Base-by-base conservation (phyloP, 2,113 vertebrate genomes). In the Coregonus clupeaformis region DNA sequence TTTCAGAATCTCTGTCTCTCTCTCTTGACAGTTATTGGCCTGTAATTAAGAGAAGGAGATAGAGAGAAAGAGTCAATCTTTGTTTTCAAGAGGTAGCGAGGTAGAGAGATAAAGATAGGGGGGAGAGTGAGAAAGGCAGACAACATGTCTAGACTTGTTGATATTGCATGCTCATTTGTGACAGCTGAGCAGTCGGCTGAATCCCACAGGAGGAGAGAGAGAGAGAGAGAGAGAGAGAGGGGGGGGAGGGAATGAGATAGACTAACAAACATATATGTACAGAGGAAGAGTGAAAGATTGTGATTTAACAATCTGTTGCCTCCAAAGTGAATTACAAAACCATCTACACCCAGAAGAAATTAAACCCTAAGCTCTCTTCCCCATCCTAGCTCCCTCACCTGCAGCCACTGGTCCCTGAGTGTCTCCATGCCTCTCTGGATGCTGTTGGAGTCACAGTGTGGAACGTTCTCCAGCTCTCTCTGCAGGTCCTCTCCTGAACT, bases 351-450 rank as follows among this genome's bases (percentile, higher is more conserved):
- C n/a, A n/a, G 16, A 52, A n/a, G 4, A 52, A 52, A 6, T 29
- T 0, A n/a, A 47, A n/a, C 67, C 67, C 66, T 36, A 16, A 42
- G n/a, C 36, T 42, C 36, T 73, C 5, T 27, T 45, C 62, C 72
- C 3, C 65, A 22, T 7, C 20, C 62, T 2, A 25, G 25, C n/a
- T 1, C 24, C 52, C 94, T 93, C 91, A 98, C 98, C 89, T 95
- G 94, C 32, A 98, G 90, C 97, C 97, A 99, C 82, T 93, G 95
- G 88, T 97, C 94, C 90, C 97, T 89, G 0, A 85, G 88, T 59
- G 64, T 78, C 74, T 98, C 92, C 92, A 94, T 92, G 72, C 98
- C 95, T 71, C 77, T 87, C 84, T 94, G 95, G 71, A 98, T 82
- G 0, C 77, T 77, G 36, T 73, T 30, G 2, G 85, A 77, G 49